Base-by-base conservation (phyloP, 1,140 invertebrate genomes). In the Neodiprion virginianus region DNA sequence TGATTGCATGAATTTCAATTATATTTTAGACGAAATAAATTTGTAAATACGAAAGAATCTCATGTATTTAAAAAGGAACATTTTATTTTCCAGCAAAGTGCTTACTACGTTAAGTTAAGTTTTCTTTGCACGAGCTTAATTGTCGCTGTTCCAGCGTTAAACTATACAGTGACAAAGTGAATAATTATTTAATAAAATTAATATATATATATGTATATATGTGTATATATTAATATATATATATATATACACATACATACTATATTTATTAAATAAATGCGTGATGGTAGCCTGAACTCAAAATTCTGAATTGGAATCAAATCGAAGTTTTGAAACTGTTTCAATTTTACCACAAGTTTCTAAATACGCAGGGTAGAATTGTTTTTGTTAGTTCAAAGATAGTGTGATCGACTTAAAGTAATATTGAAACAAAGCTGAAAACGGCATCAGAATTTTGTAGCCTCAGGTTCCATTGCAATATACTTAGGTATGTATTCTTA, bases 71-170 rank as follows among this genome's bases (percentile, higher is more conserved):
- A 61, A 61, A 7, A 8, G 53, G 53, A 61, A 7, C 3, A 61
- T 14, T 61, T 61, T 61, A 14, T 61, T 17, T 17, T 17, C 53
- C 53, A 74, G 76, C 79, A 77, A 77, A 81, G 72, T 48, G 78
- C 77, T 82, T 80, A 71, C 72, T 50, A 65, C 12, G 12, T 80
- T 82, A 77, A 65, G 74, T 75, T 80, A 48, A 73, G 10, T 75
- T 83, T 80, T 67, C 75, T 83, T 82, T 82, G 79, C 81, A 78
- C 80, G 76, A 78, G 79, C 79, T 82, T 79, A 23, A 71, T 78
- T 65, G 73, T 78, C 73, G 75, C 73, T 78, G 75, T 78, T 73
- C 73, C 75, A 72, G 77, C 73, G 77, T 76, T 76, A 76, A 72
- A 65, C 76, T 77, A 76, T 77, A 77, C 67, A 72, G 73, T 76